Conservation (phyloP, 2,797 vertebrate species). For the Acanthis flammea region DNA sequence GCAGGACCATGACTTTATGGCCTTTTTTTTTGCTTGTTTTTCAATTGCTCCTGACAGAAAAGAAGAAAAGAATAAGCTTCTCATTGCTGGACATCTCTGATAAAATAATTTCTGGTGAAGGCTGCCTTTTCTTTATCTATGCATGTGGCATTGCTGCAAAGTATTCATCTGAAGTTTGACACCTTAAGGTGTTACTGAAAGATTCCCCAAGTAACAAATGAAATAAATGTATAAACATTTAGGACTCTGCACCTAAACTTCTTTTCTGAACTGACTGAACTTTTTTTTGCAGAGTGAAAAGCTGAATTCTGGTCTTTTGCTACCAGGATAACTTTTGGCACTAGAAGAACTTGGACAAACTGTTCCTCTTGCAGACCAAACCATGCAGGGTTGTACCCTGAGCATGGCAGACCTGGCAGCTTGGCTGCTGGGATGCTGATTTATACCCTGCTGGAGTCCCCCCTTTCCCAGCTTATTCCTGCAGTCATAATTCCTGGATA, state of each 20-base stretch:
- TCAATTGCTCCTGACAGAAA: neutral
- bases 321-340: neutral
- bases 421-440: neutral
- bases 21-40: slow-evolving; percentile 12
- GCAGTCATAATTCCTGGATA: neutral
- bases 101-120: neutral
- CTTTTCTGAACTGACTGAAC: neutral
- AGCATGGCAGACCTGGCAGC: neutral
- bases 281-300: neutral
- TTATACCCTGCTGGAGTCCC: neutral
- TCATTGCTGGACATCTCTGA: neutral
- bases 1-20: neutral
- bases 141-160: neutral
- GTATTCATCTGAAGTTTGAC: neutral
- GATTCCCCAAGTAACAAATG: neutral
- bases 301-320: neutral
- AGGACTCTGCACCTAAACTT: neutral
- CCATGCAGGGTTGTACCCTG: neutral
- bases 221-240: neutral
- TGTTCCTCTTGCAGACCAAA: neutral
- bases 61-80: neutral
- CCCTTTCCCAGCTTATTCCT: neutral
- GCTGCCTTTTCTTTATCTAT: neutral
- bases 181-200: neutral
- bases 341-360: neutral